Percentiles rank a stretch among this genome's conserved stretches.
Conservation (phyloP, 2,888 invertebrate genomes). For the Cheilosia vernalis region DNA sequence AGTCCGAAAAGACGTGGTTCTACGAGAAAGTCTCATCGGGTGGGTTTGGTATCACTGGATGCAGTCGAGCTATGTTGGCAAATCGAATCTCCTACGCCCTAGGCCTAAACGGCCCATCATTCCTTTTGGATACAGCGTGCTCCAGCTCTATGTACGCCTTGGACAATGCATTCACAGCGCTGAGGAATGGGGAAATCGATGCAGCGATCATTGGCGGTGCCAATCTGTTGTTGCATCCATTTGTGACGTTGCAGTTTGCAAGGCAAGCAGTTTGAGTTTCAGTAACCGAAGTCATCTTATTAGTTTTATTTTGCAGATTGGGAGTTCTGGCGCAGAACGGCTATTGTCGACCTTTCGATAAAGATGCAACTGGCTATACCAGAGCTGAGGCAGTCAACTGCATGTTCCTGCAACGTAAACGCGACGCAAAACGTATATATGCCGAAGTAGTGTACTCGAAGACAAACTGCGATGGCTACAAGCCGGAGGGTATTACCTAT, state of each 20-base stretch:
- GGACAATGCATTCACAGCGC: constrained; percentile 91
- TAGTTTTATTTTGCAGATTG: constrained; percentile 85
- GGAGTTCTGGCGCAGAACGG: constrained; percentile 93
- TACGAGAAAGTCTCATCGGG: constrained; percentile 86
- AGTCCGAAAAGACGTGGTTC: constrained; percentile 89
- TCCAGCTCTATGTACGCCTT: constrained; percentile 96
- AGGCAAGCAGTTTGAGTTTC: constrained; percentile 84
- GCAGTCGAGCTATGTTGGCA: constrained; percentile 95
- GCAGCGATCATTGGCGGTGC: constrained; percentile 95
- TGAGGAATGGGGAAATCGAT: constrained; percentile 92
- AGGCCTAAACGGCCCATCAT: constrained; percentile 94
- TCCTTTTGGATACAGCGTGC: constrained; percentile 95
- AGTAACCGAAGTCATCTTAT: constrained; percentile 11
- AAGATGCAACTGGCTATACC: constrained; percentile 91
- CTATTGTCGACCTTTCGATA: constrained; percentile 95
- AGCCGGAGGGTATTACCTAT: constrained; percentile 88
- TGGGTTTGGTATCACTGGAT: constrained; percentile 85
- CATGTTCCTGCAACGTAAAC: constrained; percentile 89
- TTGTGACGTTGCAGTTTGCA: constrained; percentile 93
- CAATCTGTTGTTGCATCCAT: constrained; percentile 94
- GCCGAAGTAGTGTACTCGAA: constrained; percentile 90
- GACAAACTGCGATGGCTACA: constrained; percentile 92
- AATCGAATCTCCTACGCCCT: constrained; percentile 95
- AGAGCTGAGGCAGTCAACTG: constrained; percentile 91
- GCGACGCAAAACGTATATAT: constrained; percentile 87